These are phyloP conservation scores for Monoplex corrugatus DNA, from an alignment of 2,888 invertebrate genomes.

Conservation along the genomic window DNA sequence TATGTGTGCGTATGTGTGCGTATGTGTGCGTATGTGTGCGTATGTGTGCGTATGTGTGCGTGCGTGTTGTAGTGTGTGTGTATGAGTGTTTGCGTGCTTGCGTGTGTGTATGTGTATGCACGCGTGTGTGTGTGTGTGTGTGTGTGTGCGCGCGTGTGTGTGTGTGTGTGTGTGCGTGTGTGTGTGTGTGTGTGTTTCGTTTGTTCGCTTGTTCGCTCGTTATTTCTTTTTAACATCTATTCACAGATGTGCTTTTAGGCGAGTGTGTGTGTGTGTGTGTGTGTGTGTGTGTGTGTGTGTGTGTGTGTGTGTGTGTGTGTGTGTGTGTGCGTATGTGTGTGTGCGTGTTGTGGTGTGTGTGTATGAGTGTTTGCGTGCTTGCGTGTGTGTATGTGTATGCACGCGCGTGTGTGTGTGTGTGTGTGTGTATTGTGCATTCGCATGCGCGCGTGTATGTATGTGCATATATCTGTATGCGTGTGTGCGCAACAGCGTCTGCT, in stretches of 20 bases:
- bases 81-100: too few relatives aligned
- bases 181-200: neutral
- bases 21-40: too few relatives aligned
- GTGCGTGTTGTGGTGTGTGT: neutral
- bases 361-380: neutral
- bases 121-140: neutral
- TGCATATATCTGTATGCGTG: too few relatives aligned
- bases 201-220: too few relatives aligned
- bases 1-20: too few relatives aligned
- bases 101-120: neutral
- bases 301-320: constrained; percentile 28
- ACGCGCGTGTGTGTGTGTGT: neutral
- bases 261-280: neutral
- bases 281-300: constrained; percentile 28
- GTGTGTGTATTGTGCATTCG: too few relatives aligned
- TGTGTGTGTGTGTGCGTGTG: neutral
- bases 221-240: too few relatives aligned
- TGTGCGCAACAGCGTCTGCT: too few relatives aligned
- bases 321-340: constrained; percentile 16
- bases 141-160: neutral
- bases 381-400: neutral
- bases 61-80: too few relatives aligned
- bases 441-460: too few relatives aligned
- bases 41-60: too few relatives aligned
- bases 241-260: too few relatives aligned